A percentile compares a stretch with the other conserved stretches of the same genome.
These are phyloP conservation scores for Belonocnema kinseyi DNA, from an alignment of 1,140 invertebrate genomes.

Conservation along the genomic window DNA sequence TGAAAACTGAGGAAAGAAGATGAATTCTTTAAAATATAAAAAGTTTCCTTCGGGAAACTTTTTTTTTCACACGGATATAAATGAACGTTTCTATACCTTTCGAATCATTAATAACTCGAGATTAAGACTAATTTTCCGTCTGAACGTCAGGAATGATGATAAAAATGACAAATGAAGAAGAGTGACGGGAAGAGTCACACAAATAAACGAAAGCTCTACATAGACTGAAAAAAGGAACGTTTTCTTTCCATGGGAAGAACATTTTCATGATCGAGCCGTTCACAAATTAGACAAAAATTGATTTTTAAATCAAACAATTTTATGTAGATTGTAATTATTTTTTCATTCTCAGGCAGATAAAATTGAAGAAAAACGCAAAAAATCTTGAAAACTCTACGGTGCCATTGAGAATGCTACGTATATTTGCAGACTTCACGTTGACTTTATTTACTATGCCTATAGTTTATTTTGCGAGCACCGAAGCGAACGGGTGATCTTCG, in stretches of 20 bases:
- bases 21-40: too few relatives aligned
- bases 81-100: too few relatives aligned
- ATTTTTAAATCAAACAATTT: too few relatives aligned
- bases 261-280: too few relatives aligned
- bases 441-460: constrained; percentile 23
- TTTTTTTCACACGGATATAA: too few relatives aligned
- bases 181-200: neutral
- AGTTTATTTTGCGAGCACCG: constrained; percentile 38
- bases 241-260: too few relatives aligned
- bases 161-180: constrained; percentile 12
- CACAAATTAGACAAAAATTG: too few relatives aligned
- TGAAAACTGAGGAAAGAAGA: too few relatives aligned
- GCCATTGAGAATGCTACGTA: constrained; percentile 1
- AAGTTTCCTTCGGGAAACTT: too few relatives aligned
- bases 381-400: constrained; percentile 1
- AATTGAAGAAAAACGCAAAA: neutral
- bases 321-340: too few relatives aligned
- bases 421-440: constrained; percentile 36
- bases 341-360: neutral
- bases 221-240: too few relatives aligned
- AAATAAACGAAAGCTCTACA: neutral
- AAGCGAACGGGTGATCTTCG: constrained; percentile 23
- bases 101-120: too few relatives aligned
- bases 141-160: neutral
- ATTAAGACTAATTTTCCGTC: neutral